Percentiles rank a stretch among this genome's conserved stretches.
These are phyloP conservation scores for Caenorhabditis brenneri DNA, from an alignment of 1,140 invertebrate species.

Conservation along the genomic window DNA sequence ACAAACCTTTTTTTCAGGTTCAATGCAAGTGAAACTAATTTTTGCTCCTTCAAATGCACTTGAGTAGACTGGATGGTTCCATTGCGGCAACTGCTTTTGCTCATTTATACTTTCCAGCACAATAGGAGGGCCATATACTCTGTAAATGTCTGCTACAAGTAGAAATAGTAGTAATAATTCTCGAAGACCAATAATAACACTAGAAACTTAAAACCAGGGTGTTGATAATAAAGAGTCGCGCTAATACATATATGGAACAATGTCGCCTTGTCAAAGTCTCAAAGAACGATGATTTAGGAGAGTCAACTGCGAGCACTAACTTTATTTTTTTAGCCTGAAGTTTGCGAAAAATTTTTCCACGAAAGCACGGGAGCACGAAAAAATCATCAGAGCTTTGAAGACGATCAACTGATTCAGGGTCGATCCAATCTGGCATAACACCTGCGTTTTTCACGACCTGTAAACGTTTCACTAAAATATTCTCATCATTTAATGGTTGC, in stretches of 20 bases:
- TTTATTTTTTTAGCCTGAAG: not conserved
- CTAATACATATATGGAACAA: too few species aligned
- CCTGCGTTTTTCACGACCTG: not conserved
- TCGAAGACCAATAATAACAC: too few species aligned
- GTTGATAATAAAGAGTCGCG: too few species aligned
- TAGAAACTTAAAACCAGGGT: too few species aligned
- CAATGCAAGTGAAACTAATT: not conserved
- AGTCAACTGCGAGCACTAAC: not conserved
- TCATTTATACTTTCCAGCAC: not conserved
- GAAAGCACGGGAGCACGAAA: constrained; percentile 19
- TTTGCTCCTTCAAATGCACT: not conserved
- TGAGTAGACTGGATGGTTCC: not conserved
- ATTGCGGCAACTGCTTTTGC: not conserved
- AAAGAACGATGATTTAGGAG: too few species aligned
- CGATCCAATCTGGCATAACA: constrained; percentile 33
- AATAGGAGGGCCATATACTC: not conserved
- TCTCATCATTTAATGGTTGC: not conserved
- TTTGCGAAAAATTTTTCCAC: constrained; percentile 20
- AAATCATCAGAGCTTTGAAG: not conserved
- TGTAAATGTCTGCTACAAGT: too few species aligned
- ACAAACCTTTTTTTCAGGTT: not conserved
- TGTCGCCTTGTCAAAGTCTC: too few species aligned
- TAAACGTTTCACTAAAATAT: not conserved
- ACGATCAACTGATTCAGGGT: not conserved
- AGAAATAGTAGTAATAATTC: too few species aligned